phyloP scores from a whole-genome alignment of 2,797 vertebrate species.

The Triplophysa yarkandensis region DNA sequence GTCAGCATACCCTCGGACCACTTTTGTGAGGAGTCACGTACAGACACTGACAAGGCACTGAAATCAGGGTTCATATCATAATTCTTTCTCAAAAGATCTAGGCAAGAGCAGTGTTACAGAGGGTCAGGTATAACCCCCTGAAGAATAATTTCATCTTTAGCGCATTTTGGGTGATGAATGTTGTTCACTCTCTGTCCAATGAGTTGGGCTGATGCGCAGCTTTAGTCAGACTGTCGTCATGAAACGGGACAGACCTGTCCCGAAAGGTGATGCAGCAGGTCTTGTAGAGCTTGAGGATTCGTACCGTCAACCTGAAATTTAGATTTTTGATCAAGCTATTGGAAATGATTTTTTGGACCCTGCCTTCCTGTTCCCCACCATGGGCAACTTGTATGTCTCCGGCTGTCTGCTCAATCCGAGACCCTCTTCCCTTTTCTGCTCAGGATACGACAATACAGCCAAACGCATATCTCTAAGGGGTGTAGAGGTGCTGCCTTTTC shows the following conservation, averaged over 20 bases:
- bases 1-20: constrained; percentile 5
- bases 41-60: constrained; percentile 29
- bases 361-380: constrained; percentile 46
- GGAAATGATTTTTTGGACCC: constrained; percentile 40
- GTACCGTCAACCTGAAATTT: constrained; percentile 23
- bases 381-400: constrained; percentile 44
- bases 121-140: constrained; percentile 42
- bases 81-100: constrained; percentile 32
- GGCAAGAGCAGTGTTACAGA: constrained; percentile 41
- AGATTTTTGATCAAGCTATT: constrained; percentile 3
- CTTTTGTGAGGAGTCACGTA: constrained; percentile 37
- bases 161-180: constrained; percentile 33
- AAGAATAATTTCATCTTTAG: constrained; percentile 33
- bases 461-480: constrained; percentile 17
- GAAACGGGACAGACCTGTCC: constrained; percentile 7
- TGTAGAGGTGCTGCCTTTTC: constrained; percentile 55
- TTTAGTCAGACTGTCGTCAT: constrained; percentile 30
- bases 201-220: constrained; percentile 51
- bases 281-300: too few relatives aligned
- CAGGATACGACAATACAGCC: constrained; percentile 48
- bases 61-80: constrained; percentile 53
- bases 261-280: constrained; percentile 21
- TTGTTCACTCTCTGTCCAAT: constrained; percentile 49
- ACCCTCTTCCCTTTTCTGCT: constrained; percentile 29
- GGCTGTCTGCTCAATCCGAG: constrained; percentile 31